Conservation (phyloP, 2,888 invertebrate genomes). For the Apotomis turbidana region DNA sequence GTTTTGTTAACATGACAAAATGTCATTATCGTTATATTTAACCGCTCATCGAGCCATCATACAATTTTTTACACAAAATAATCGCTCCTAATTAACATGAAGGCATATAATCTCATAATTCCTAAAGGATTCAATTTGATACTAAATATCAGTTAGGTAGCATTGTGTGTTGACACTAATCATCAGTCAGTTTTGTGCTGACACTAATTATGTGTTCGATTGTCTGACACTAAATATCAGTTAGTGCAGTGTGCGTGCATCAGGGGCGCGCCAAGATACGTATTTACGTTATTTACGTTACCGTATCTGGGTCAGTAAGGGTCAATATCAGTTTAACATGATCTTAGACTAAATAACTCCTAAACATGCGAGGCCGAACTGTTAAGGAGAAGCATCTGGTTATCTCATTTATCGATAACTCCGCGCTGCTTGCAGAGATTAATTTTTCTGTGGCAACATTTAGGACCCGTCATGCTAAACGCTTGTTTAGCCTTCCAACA, state of each 20-base stretch:
- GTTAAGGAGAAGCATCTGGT: slow-evolving; percentile 11
- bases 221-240: background rate
- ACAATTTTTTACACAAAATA: background rate
- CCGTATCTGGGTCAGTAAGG: slow-evolving; percentile 47
- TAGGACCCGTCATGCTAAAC: no score
- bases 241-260: background rate
- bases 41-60: background rate
- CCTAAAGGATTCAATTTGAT: background rate
- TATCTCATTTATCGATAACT: background rate
- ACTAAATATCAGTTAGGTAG: background rate
- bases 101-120: background rate
- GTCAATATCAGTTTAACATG: slow-evolving; percentile 50
- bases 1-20: background rate
- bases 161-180: background rate
- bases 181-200: background rate
- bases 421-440: no score
- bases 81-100: slow-evolving; percentile 1
- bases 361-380: slow-evolving; percentile 46
- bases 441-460: no score
- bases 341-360: slow-evolving; percentile 45
- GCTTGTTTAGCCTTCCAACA: no score
- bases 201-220: no score
- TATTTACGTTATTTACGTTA: slow-evolving; percentile 12
- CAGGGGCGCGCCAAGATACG: background rate
- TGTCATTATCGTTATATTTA: slow-evolving; percentile 4